These are phyloP conservation scores for Scelioninae gen. 1 DNA, from an alignment of 2,888 invertebrate species.

Conservation along the genomic window DNA sequence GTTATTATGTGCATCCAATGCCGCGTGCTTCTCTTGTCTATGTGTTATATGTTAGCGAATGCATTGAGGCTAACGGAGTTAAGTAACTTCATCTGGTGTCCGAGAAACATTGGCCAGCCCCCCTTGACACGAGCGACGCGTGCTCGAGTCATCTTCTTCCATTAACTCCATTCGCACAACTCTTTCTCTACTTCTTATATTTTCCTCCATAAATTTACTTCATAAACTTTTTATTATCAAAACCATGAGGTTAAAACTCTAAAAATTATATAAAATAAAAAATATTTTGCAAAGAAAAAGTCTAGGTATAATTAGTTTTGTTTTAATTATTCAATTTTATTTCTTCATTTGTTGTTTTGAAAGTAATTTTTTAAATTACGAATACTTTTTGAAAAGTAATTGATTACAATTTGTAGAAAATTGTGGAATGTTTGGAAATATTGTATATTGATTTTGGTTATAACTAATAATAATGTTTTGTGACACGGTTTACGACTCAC, in stretches of 20 bases:
- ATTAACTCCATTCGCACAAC: conserved; percentile 41
- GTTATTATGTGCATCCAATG: conserved; percentile 24
- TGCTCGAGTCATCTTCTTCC: conserved; percentile 39
- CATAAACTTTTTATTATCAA: conserved; percentile 8
- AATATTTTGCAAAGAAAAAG: too few relatives aligned
- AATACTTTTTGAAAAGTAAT: too few relatives aligned
- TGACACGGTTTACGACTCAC: conserved; percentile 36
- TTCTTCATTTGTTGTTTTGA: too few relatives aligned
- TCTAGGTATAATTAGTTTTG: too few relatives aligned
- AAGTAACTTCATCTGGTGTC: conserved; percentile 75
- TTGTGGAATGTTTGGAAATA: too few relatives aligned
- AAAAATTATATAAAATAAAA: not conserved
- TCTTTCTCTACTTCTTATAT: conserved; percentile 1
- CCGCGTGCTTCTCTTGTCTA: conserved; percentile 22
- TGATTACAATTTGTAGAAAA: too few relatives aligned
- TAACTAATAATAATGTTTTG: not conserved
- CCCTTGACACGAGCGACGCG: conserved; percentile 53
- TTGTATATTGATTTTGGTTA: not conserved
- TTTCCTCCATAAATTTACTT: not conserved
- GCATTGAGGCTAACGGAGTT: conserved; percentile 74
- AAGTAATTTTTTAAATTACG: too few relatives aligned
- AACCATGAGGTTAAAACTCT: not conserved
- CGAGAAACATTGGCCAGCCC: conserved; percentile 70
- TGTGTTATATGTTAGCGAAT: conserved; percentile 60
- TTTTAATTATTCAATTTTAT: too few relatives aligned